Evolutionary conservation across 2,888 invertebrate species (phyloP), one percentile per base, ranked within the genome.

Genomic region (Entomobrya proxima): DNA sequence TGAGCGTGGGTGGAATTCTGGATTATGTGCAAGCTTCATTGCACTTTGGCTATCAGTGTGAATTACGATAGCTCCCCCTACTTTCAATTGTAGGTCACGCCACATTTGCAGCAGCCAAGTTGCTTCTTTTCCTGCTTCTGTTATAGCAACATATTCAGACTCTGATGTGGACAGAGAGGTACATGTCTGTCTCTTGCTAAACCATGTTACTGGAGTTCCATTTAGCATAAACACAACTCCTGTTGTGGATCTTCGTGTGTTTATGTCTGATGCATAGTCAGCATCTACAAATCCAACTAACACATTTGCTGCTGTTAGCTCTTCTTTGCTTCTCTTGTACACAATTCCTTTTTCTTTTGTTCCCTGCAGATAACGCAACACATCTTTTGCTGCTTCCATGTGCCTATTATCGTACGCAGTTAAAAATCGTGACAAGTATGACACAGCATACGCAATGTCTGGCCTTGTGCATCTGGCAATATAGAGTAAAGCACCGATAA

Each of bases 211-310:
- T 18, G 47, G 78, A 9, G 64, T 15, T 7, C 55, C 32, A 50
- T 64, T 50, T 0, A 67, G 15, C 13, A 44, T 84, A 37, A 84
- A 87, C 3, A 87, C 24, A 30, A 13, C 52, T 2, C 90, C 90
- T 35, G 87, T 82, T 11, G 89, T 89, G 6, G 88, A 90, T 40
- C 88, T 88, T 52, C 89, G 61, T 9, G 78, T 72, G 52, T 80
- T 67, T 9, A 27, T 79, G 52, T 89, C 89, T 15, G 83, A 78
- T n/a, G 76, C 86, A 44, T 83, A 87, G 61, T 90, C 90, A 18
- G 90, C 87, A 84, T 90, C 90, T 2, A 69, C 76, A 37, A 86
- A 90, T 5, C 88, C 89, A 15, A 44, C 11, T 32, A 85, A 40
- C n/a, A 27, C 3, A 13, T 24, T 30, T 76, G 15, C 58, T 6